These are phyloP conservation scores for Ormia ochracea DNA, from an alignment of 2,888 invertebrate species.

Conservation along the genomic window DNA sequence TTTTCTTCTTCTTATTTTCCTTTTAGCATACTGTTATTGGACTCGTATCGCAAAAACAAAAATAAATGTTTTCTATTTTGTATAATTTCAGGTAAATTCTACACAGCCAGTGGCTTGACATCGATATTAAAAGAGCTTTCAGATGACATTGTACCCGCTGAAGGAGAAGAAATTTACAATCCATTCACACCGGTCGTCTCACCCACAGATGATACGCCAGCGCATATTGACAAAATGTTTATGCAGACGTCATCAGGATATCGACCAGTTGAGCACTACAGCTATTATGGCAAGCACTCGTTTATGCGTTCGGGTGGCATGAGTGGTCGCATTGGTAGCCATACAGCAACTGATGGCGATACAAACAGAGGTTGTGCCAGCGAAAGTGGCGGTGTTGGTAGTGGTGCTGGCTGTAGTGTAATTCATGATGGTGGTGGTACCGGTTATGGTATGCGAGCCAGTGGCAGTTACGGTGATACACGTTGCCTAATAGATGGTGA, in stretches of 20 bases:
- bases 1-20: neutral
- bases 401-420: conserved; percentile 31
- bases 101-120: conserved; percentile 75
- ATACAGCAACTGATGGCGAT: conserved; percentile 36
- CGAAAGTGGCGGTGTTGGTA: neutral
- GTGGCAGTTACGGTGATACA: conserved; percentile 70
- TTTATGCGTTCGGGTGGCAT: conserved; percentile 69
- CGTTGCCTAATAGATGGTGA: conserved; percentile 71
- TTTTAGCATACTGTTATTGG: neutral
- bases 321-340: conserved; percentile 56
- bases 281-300: conserved; percentile 73
- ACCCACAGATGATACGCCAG: conserved; percentile 76
- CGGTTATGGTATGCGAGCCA: conserved; percentile 62
- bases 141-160: conserved; percentile 76
- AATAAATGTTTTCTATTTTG: neutral
- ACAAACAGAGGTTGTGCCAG: conserved; percentile 64
- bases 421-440: conserved; percentile 41
- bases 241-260: conserved; percentile 77
- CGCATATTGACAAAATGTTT: conserved; percentile 77
- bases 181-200: conserved; percentile 78
- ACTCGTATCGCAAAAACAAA: too few species aligned
- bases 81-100: conserved; percentile 72
- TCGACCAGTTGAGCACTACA: conserved; percentile 76
- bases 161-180: conserved; percentile 77
- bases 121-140: conserved; percentile 76